These are phyloP conservation scores for Paguma larvata DNA, from an alignment of 2,797 vertebrate species.

Conservation along the genomic window DNA sequence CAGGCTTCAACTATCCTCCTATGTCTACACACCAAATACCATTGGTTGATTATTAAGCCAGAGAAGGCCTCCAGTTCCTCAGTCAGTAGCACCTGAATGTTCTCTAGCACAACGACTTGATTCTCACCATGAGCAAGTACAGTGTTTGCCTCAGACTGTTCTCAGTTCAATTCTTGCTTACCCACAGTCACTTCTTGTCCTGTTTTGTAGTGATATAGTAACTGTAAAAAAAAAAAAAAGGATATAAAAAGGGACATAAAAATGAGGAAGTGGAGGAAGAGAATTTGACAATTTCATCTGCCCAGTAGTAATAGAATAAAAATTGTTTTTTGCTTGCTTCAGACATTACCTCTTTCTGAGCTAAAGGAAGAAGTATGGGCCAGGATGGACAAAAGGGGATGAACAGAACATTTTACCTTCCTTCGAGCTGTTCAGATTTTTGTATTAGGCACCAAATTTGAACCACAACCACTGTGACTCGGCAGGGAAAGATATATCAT, in stretches of 20 bases:
- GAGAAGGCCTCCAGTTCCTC: constrained; percentile 85
- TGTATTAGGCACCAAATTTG: neutral
- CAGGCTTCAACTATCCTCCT: constrained; percentile 87
- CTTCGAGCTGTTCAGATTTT: neutral
- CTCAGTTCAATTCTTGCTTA: neutral
- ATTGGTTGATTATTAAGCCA: constrained; percentile 86
- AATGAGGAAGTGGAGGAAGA: neutral
- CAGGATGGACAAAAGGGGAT: neutral
- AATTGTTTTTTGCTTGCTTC: neutral
- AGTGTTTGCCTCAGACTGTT: constrained; percentile 40
- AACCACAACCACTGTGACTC: neutral
- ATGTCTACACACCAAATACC: constrained; percentile 86
- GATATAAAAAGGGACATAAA: neutral
- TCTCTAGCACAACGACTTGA: constrained; percentile 76
- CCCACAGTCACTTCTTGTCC: fast-evolving
- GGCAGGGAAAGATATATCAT: neutral
- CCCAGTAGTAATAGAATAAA: neutral
- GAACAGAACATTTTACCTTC: neutral
- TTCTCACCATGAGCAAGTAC: constrained; percentile 86
- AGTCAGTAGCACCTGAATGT: constrained; percentile 84
- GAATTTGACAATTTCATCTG: neutral
- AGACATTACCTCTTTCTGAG: neutral
- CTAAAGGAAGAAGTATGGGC: neutral
- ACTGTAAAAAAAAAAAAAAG: neutral
- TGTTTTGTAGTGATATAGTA: neutral